These are phyloP conservation scores for Aelia acuminata DNA, from an alignment of 2,888 invertebrate species.

Conservation along the genomic window DNA sequence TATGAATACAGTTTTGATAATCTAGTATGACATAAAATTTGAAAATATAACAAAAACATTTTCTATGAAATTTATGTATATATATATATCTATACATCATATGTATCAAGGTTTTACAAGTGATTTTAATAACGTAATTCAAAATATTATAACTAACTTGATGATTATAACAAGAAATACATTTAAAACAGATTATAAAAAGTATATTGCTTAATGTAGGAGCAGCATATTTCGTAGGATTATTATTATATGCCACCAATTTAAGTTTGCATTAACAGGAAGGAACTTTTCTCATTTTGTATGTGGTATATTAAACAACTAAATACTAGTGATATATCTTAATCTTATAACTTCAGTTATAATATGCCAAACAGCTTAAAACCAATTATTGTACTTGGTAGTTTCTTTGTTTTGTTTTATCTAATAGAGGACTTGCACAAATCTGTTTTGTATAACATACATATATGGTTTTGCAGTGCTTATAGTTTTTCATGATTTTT, in stretches of 20 bases:
- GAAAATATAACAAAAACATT: constrained; percentile 54
- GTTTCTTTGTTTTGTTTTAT: too few species aligned
- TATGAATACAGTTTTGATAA: constrained; percentile 57
- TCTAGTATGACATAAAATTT: constrained; percentile 43
- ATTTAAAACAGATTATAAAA: constrained; percentile 41
- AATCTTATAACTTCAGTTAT: background rate
- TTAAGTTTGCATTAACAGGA: constrained; percentile 23
- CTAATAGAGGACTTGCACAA: background rate
- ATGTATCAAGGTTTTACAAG: constrained; percentile 23
- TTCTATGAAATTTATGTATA: constrained; percentile 15
- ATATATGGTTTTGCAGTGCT: background rate
- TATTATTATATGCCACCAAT: constrained; percentile 45
- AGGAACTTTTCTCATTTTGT: constrained; percentile 32
- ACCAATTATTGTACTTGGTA: background rate
- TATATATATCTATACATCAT: constrained; percentile 11
- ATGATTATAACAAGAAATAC: constrained; percentile 37
- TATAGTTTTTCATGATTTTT: background rate
- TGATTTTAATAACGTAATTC: constrained; percentile 46
- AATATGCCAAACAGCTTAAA: background rate
- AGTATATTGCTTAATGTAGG: constrained; percentile 53
- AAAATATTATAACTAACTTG: constrained; percentile 37
- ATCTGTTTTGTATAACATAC: background rate
- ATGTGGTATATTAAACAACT: background rate
- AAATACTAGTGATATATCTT: background rate
- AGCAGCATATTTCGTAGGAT: constrained; percentile 14